Evolutionary conservation across 2,797 vertebrate genomes (phyloP).

Genomic region (Chelidonichthys spinosus): DNA sequence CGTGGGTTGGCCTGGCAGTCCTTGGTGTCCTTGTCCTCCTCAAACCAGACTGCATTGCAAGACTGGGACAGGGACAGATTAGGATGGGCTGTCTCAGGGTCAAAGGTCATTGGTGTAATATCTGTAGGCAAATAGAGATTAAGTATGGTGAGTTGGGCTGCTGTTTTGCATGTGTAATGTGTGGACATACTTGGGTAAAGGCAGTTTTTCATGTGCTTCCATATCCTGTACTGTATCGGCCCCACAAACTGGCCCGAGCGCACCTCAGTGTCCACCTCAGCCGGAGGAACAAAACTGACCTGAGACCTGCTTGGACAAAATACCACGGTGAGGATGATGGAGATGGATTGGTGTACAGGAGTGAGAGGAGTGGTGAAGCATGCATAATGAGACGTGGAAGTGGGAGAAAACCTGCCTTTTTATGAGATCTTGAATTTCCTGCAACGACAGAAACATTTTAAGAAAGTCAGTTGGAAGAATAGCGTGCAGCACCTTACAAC

Average conservation of each 20-base stretch:
- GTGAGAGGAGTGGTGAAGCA: slow-evolving; percentile 2
- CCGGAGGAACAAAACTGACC: slow-evolving; percentile 77
- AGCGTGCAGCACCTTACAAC: slow-evolving; percentile 1
- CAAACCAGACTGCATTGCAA: slow-evolving; percentile 73
- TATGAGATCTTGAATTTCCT: slow-evolving; percentile 86
- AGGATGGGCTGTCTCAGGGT: slow-evolving; percentile 84
- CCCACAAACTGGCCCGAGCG: slow-evolving; percentile 81
- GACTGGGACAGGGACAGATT: slow-evolving; percentile 74
- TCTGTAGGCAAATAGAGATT: slow-evolving; percentile 61
- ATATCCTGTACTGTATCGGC: slow-evolving; percentile 85
- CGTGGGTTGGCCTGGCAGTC: slow-evolving; percentile 61
- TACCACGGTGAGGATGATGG: slow-evolving; percentile 3
- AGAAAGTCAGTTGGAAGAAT: slow-evolving; percentile 7
- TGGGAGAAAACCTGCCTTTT: slow-evolving; percentile 77
- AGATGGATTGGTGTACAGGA: slow-evolving; percentile 13
- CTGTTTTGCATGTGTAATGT: not conserved
- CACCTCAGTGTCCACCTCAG: slow-evolving; percentile 76
- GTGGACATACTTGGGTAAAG: slow-evolving; percentile 82
- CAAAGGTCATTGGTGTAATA: slow-evolving; percentile 79
- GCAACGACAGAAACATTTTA: slow-evolving; percentile 55
- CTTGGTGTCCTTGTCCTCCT: slow-evolving; percentile 66
- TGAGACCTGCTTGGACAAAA: slow-evolving; percentile 73
- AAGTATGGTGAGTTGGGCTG: slow-evolving; percentile 7
- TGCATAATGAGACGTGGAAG: slow-evolving; percentile 22
- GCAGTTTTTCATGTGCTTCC: slow-evolving; percentile 85